Percentiles rank a stretch among this genome's conserved stretches.
Evolutionary conservation across 2,113 vertebrate genomes (phyloP).

Genomic region (Aptenodytes forsteri): DNA sequence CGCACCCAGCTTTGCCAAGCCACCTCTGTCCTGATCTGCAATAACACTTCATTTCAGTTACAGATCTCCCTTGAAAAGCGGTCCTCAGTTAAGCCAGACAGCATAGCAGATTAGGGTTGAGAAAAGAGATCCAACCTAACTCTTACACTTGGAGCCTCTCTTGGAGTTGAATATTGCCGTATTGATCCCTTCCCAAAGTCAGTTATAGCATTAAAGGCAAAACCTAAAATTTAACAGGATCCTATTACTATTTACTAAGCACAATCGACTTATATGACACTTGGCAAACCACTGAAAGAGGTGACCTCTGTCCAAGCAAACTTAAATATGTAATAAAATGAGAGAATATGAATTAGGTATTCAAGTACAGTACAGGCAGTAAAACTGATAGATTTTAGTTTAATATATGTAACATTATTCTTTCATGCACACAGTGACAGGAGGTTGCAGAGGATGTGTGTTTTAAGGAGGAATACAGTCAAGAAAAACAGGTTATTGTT

Average conservation of each 20-base stretch:
- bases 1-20: neutral
- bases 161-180: neutral
- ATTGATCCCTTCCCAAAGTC: neutral
- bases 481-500: neutral
- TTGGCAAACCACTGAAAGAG: neutral
- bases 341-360: neutral
- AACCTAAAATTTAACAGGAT: neutral
- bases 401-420: neutral
- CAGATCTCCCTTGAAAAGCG: neutral
- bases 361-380: neutral
- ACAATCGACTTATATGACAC: neutral
- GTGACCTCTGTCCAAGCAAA: neutral
- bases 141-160: neutral
- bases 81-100: neutral
- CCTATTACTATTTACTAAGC: neutral
- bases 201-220: neutral
- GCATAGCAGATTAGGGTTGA: neutral
- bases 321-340: neutral
- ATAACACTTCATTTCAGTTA: neutral
- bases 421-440: neutral
- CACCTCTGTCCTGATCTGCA: neutral
- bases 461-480: neutral
- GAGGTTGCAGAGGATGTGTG: neutral
- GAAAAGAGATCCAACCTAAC: neutral
- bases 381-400: neutral